A percentile compares a stretch with the other conserved stretches of the same genome.
Conservation (phyloP, 2,113 vertebrate genomes). For the Austrofundulus limnaeus region DNA sequence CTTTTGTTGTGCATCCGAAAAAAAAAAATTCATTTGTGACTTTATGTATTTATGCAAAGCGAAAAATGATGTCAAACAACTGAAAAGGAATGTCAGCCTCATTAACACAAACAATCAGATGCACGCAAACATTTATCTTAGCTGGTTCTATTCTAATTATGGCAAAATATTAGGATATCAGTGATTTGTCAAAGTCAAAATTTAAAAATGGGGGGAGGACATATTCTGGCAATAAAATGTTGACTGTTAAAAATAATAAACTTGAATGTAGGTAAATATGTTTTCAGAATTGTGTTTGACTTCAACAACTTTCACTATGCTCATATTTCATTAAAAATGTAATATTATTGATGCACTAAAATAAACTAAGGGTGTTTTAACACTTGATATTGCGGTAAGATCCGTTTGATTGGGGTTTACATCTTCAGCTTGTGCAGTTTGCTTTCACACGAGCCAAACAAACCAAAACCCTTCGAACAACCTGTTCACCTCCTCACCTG, state of each 20-base stretch:
- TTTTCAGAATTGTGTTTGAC: neutral
- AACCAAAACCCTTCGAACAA: too few species aligned
- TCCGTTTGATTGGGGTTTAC: too few species aligned
- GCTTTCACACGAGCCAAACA: too few species aligned
- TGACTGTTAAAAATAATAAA: neutral
- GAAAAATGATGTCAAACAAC: neutral
- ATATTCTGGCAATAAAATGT: neutral
- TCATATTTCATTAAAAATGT: too few species aligned
- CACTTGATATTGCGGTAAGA: too few species aligned
- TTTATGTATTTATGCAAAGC: neutral
- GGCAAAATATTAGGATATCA: constrained; percentile 8
- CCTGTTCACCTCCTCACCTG: too few species aligned
- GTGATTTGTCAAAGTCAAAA: constrained; percentile 15
- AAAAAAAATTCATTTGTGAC: neutral
- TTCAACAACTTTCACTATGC: too few species aligned
- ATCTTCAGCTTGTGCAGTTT: too few species aligned
- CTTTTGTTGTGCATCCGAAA: neutral
- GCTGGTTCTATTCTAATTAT: constrained; percentile 11
- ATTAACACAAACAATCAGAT: neutral
- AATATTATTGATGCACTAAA: too few species aligned
- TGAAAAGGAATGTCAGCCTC: neutral
- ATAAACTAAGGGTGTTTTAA: too few species aligned
- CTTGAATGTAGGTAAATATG: neutral
- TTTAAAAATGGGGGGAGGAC: neutral
- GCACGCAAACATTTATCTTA: neutral